Conservation (phyloP, 2,888 invertebrate species). For the Leptothorax acervorum region DNA sequence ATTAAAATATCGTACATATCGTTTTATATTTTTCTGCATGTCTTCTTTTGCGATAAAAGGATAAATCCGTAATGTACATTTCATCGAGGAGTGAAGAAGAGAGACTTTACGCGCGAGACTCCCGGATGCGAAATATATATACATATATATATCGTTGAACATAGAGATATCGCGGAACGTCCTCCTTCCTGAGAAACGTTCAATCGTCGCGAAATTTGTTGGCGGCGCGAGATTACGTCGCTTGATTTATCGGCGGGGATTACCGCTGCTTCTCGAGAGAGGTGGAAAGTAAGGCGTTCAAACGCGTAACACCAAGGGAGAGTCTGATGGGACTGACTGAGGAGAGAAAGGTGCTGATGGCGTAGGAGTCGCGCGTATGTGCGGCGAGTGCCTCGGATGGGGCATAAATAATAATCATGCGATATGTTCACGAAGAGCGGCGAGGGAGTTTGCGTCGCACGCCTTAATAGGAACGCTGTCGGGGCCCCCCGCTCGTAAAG, state of each 20-base stretch:
- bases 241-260: constrained; percentile 76
- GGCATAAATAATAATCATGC: constrained; percentile 76
- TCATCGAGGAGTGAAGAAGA: constrained; percentile 31
- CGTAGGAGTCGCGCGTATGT: constrained; percentile 46
- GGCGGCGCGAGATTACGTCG: constrained; percentile 71
- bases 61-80: constrained; percentile 37
- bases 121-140: constrained; percentile 22
- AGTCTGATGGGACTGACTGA: not conserved
- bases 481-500: constrained; percentile 60
- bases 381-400: constrained; percentile 58
- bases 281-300: constrained; percentile 30
- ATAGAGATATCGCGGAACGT: constrained; percentile 39
- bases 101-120: constrained; percentile 32
- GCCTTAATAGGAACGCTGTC: constrained; percentile 69
- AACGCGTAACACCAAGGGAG: constrained; percentile 31
- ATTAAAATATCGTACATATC: constrained; percentile 34
- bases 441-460: constrained; percentile 44
- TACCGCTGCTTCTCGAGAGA: constrained; percentile 59
- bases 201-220: constrained; percentile 73
- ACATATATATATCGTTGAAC: constrained; percentile 19
- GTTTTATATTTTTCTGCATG: constrained; percentile 6
- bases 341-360: constrained; percentile 50
- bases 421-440: constrained; percentile 61
- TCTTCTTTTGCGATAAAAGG: not conserved
- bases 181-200: constrained; percentile 57